Percentiles rank a stretch among this genome's conserved stretches.
Conservation (phyloP, 2,797 vertebrate species). For the Coreius guichenoti region DNA sequence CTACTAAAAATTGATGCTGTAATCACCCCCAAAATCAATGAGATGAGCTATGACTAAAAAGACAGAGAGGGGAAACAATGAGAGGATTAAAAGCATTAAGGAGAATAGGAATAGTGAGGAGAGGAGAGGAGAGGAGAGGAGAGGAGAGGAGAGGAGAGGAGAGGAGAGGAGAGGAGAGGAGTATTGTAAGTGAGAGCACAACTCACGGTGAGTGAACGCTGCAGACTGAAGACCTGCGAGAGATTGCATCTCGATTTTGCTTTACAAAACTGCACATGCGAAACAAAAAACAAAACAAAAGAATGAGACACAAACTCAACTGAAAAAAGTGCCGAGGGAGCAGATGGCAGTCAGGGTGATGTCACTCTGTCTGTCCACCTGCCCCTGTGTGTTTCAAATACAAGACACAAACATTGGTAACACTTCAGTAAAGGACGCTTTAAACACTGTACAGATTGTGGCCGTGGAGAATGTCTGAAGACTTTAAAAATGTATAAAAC, state of each 20-base stretch:
- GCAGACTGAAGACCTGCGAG: conserved; percentile 99
- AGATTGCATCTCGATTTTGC: conserved; percentile 97
- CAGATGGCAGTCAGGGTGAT: conserved; percentile 61
- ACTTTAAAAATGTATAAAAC: conserved; percentile 1
- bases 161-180: conserved; percentile 37
- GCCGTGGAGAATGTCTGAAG: neutral
- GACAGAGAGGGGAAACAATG: conserved; percentile 12
- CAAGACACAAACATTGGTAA: conserved; percentile 64
- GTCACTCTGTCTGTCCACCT: conserved; percentile 61
- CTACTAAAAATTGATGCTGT: neutral
- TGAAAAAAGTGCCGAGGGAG: conserved; percentile 65
- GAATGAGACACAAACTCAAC: conserved; percentile 78
- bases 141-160: conserved; percentile 1
- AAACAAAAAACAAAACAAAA: conserved; percentile 80
- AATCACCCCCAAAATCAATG: conserved; percentile 32
- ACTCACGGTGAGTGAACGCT: conserved; percentile 99
- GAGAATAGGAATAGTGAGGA: neutral
- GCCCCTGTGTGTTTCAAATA: conserved; percentile 65
- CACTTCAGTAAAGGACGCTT: conserved; percentile 57
- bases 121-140: neutral
- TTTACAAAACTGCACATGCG: conserved; percentile 99
- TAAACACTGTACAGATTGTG: conserved; percentile 16
- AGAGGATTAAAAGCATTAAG: conserved; percentile 2
- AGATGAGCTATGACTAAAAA: conserved; percentile 26
- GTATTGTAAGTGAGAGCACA: conserved; percentile 86